A percentile compares a stretch with the other conserved stretches of the same genome.
Evolutionary conservation across 2,113 vertebrate genomes (phyloP).

Genomic region (Rhadina sibilatrix): DNA sequence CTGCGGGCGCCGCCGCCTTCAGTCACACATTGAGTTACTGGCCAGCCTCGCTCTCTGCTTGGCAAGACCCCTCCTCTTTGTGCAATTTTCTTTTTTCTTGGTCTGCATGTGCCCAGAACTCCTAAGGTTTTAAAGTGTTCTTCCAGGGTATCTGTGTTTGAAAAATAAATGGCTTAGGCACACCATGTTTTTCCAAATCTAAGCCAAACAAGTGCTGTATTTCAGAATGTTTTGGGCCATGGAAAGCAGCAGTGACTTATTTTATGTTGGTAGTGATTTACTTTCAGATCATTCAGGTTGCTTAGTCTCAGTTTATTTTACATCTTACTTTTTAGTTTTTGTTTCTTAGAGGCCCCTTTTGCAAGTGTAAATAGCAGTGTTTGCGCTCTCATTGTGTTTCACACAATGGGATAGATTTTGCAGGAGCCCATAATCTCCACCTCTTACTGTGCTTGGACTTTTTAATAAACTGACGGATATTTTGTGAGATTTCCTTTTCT

Average conservation of each 20-base stretch:
- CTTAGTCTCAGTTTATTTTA: neutral
- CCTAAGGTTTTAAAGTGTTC: neutral
- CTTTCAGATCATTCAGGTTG: neutral
- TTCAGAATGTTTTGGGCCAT: neutral
- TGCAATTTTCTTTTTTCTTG: neutral
- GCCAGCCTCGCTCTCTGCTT: neutral
- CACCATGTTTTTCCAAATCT: neutral
- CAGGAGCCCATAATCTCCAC: neutral
- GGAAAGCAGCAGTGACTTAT: neutral
- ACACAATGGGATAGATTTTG: rapidly evolving
- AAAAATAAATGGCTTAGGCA: neutral
- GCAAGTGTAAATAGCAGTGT: neutral
- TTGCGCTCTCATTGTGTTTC: neutral
- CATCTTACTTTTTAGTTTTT: neutral
- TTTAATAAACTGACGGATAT: neutral
- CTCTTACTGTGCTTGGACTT: neutral
- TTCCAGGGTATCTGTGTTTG: neutral
- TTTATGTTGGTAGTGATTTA: neutral
- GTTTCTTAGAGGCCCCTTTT: neutral
- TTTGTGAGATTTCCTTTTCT: neutral
- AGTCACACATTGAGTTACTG: rapidly evolving
- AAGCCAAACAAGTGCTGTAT: neutral
- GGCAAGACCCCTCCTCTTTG: neutral
- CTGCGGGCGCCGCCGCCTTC: neutral
- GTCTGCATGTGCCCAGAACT: neutral